These are phyloP conservation scores for Dufourea novaeangliae DNA, from an alignment of 1,140 invertebrate species.

Conservation along the genomic window DNA sequence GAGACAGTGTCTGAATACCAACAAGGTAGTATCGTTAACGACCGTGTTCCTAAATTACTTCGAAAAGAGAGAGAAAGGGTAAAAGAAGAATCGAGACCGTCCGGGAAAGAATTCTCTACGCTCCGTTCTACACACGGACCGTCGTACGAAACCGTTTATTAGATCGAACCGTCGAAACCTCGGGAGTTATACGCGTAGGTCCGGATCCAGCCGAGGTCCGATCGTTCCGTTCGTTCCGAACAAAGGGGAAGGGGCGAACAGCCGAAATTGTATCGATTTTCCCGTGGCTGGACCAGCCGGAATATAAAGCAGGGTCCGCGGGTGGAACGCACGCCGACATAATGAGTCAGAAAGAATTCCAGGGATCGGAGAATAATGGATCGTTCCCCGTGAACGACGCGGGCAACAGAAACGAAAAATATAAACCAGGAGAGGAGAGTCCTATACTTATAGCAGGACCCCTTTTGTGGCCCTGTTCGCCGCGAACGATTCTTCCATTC, in stretches of 20 bases:
- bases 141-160: no score
- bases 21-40: background rate
- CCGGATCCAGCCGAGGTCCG: background rate
- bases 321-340: constrained; percentile 34
- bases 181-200: background rate
- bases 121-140: no score
- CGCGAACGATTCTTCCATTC: background rate
- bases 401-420: constrained; percentile 50
- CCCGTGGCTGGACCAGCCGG: constrained; percentile 14
- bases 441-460: constrained; percentile 39
- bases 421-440: constrained; percentile 56
- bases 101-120: no score
- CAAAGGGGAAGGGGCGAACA: constrained; percentile 21
- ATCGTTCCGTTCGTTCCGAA: background rate
- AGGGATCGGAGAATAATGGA: constrained; percentile 54
- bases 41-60: background rate
- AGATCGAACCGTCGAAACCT: no score
- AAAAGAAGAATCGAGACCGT: no score
- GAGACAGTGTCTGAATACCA: constrained; percentile 64
- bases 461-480: constrained; percentile 35
- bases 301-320: constrained; percentile 51
- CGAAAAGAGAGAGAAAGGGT: background rate
- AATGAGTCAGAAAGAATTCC: constrained; percentile 60
- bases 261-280: constrained; percentile 55
- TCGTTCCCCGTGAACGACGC: constrained; percentile 34